Evolutionary conservation across 2,113 vertebrate species (phyloP).

Genomic region (Caracal caracal): DNA sequence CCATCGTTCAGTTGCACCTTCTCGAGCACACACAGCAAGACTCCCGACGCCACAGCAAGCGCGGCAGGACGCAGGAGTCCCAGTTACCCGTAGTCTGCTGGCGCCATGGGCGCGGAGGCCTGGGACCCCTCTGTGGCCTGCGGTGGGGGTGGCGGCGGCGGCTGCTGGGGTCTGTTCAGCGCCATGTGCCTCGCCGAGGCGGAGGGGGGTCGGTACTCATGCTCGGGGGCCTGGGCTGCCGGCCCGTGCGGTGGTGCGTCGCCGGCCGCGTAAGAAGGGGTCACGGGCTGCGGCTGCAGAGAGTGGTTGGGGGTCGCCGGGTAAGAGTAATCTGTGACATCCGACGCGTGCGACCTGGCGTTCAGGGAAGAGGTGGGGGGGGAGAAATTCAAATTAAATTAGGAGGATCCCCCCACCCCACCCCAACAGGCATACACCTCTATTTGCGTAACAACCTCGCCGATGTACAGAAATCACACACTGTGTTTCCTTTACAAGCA

Average conservation of each 20-base stretch:
- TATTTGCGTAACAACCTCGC: background rate
- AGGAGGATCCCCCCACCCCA: background rate
- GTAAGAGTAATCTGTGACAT: conserved; percentile 92
- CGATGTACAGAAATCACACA: background rate
- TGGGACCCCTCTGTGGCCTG: conserved; percentile 89
- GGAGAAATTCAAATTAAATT: background rate
- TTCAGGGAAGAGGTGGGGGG: conserved; percentile 53
- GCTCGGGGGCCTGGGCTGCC: conserved; percentile 87
- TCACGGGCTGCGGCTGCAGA: conserved; percentile 89
- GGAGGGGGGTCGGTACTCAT: conserved; percentile 91
- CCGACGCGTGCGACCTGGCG: conserved; percentile 91
- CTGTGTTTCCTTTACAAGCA: background rate
- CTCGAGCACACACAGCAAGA: background rate
- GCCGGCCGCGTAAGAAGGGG: conserved; percentile 84
- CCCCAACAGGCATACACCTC: background rate
- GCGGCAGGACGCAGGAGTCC: accelerated
- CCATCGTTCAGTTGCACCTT: background rate
- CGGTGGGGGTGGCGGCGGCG: conserved; percentile 94
- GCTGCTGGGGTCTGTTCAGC: conserved; percentile 93
- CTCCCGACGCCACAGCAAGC: accelerated
- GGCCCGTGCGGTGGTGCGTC: conserved; percentile 83
- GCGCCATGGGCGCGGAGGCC: conserved; percentile 87
- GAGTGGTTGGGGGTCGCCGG: conserved; percentile 95
- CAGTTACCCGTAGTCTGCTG: conserved; percentile 92
- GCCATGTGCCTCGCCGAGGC: conserved; percentile 91